Base-by-base conservation (phyloP, 1,140 invertebrate genomes). In the Trialeurodes vaporariorum region DNA sequence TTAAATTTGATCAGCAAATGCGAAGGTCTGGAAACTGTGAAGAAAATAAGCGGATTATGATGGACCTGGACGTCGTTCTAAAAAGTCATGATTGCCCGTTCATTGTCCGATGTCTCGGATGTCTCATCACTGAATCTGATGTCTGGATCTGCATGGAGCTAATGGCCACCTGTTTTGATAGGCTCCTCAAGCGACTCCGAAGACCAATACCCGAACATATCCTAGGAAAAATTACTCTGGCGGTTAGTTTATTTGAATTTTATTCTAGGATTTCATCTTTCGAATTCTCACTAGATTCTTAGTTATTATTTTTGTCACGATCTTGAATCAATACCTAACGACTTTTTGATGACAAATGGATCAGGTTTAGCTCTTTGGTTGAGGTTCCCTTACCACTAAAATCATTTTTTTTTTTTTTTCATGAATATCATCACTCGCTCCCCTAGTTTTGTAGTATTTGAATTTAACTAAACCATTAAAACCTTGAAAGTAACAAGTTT, bases 161-260 rank as follows among this genome's bases (percentile, higher is more conserved):
- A 61, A 98, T 98, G 97, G 87, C 92, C 11, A 96, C 94, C 13
- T 98, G 96, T 81, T 91, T 98, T 75, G 97, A 99, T 77, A 98
- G 98, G 81, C 80, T 98, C 73, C 82, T 98, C 25, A 96, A 95
- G 78, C 81, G 85, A 72, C 83, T 94, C 25, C 86, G 87, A 67
- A 84, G 86, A 66, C 87, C 93, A 1, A 91, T 99, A 77, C 96
- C 96, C 23, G 96, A 99, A 82, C 83, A 86, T 71, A 94, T 98
- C 77, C 82, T 98, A 69, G 96, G 96, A 70, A 98, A 98, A 85
- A 92, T 98, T 70, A 92, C 94, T 71, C 90, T 97, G 72, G 92
- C 94, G 73, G 93, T 96, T 79, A 87, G 90, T 84, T 70, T 34
- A 61, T 23, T 49, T 62, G 65, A 26, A 23, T 9, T 1, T 9